A percentile compares a stretch with the other conserved stretches of the same genome.
Evolutionary conservation across 2,888 invertebrate genomes (phyloP).

Genomic region (Capitulum mitella): DNA sequence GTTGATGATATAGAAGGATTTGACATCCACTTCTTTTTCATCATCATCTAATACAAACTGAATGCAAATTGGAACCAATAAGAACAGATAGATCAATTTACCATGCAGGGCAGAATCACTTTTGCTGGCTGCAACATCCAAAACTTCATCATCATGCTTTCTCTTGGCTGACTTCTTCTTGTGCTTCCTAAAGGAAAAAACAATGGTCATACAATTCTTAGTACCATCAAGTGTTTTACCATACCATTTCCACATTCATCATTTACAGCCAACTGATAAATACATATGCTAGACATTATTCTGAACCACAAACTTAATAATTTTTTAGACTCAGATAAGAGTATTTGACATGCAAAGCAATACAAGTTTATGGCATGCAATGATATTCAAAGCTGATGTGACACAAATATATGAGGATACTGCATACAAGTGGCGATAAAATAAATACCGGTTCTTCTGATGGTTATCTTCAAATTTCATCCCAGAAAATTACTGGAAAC

Average conservation of each 20-base stretch:
- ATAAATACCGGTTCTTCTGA: background rate
- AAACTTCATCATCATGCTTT: constrained; percentile 28
- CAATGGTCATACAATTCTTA: constrained; percentile 11
- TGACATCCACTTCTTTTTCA: too few species aligned
- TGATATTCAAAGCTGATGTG: too few species aligned
- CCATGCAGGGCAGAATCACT: constrained; percentile 3
- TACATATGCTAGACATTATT: too few species aligned
- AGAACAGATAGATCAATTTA: background rate
- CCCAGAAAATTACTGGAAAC: too few species aligned
- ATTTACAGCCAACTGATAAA: too few species aligned
- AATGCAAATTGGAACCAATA: too few species aligned
- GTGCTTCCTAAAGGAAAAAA: constrained; percentile 30
- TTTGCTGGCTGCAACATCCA: background rate
- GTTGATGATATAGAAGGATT: background rate
- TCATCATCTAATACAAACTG: too few species aligned
- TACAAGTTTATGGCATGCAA: too few species aligned
- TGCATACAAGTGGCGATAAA: background rate
- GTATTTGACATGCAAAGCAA: too few species aligned
- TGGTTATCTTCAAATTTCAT: too few species aligned
- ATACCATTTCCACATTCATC: too few species aligned
- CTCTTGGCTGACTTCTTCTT: constrained; percentile 34
- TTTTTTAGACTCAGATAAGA: background rate
- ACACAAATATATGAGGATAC: background rate
- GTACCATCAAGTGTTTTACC: too few species aligned
- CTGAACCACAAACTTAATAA: background rate